Evolutionary conservation across 2,888 invertebrate genomes (phyloP).

Genomic region (Amphipyra tragopoginis): DNA sequence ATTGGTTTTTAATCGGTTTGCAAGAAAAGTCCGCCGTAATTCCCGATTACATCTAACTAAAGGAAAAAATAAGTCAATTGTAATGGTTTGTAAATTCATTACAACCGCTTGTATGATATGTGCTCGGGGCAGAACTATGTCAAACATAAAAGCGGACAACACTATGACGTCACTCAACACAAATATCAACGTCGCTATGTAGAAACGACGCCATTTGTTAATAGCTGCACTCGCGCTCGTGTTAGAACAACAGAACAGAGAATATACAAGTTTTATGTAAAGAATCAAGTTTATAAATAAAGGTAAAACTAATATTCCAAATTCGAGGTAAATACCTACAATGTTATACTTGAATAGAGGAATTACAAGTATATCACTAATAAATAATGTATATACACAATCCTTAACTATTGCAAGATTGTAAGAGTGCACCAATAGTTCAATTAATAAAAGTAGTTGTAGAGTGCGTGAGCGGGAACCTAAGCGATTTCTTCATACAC

Average conservation of each 20-base stretch:
- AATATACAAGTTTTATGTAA: conserved; percentile 21
- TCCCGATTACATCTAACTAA: conserved; percentile 3
- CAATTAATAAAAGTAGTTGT: too few relatives aligned
- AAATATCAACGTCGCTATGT: conserved; percentile 5
- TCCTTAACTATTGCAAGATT: too few relatives aligned
- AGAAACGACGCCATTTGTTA: conserved; percentile 2
- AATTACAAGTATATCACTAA: too few relatives aligned
- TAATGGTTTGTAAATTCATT: conserved; percentile 1
- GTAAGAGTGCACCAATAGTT: too few relatives aligned
- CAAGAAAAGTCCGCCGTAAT: background rate
- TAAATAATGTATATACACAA: too few relatives aligned
- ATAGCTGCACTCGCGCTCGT: background rate
- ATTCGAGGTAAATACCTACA: background rate
- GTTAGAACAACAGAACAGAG: background rate
- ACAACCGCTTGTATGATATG: too few relatives aligned
- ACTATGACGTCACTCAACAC: conserved; percentile 5
- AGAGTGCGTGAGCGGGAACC: too few relatives aligned
- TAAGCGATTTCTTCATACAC: too few relatives aligned
- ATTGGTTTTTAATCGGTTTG: background rate
- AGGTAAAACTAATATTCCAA: conserved; percentile 11
- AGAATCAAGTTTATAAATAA: conserved; percentile 34
- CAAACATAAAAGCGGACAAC: background rate
- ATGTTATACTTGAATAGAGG: background rate
- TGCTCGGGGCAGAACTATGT: too few relatives aligned
- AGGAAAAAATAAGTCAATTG: conserved; percentile 1